Percentiles rank a stretch among this genome's conserved stretches.
Evolutionary conservation across 2,113 vertebrate genomes (phyloP).

Genomic region (Cyanoderma ruficeps): DNA sequence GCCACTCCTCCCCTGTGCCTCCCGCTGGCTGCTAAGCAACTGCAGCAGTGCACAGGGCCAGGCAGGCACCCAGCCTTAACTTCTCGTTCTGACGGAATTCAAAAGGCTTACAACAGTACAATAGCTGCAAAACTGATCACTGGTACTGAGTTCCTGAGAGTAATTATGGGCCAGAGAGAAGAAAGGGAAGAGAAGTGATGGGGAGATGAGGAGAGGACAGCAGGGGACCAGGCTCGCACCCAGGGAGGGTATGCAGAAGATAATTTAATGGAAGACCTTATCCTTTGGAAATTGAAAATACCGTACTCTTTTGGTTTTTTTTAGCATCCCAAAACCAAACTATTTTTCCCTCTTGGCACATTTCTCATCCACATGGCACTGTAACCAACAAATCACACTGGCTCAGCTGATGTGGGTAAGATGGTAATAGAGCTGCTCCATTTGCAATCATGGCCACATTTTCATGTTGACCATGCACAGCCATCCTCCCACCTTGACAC

Average conservation of each 20-base stretch:
- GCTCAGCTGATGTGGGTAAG: not conserved
- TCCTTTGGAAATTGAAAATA: not conserved
- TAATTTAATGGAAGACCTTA: not conserved
- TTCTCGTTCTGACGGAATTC: not conserved
- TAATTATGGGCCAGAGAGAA: not conserved
- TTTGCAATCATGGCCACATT: not conserved
- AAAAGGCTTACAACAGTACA: not conserved
- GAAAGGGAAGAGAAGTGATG: not conserved
- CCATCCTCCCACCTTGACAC: not conserved
- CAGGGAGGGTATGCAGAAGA: not conserved
- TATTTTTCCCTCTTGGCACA: not conserved
- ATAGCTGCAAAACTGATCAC: not conserved
- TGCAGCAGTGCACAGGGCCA: not conserved
- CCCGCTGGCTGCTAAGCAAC: constrained; percentile 35
- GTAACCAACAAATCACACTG: accelerated
- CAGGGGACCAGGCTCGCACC: accelerated
- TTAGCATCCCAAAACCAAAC: not conserved
- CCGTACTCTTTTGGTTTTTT: not conserved
- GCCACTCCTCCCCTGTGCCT: not conserved
- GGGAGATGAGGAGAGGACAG: not conserved
- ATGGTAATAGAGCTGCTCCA: not conserved
- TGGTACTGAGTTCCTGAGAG: not conserved
- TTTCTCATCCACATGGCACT: not conserved
- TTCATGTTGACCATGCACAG: not conserved
- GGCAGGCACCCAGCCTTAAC: not conserved